A percentile compares a stretch with the other conserved stretches of the same genome.
Conservation (phyloP, 2,888 invertebrate species). For the Eristalis intricaria region DNA sequence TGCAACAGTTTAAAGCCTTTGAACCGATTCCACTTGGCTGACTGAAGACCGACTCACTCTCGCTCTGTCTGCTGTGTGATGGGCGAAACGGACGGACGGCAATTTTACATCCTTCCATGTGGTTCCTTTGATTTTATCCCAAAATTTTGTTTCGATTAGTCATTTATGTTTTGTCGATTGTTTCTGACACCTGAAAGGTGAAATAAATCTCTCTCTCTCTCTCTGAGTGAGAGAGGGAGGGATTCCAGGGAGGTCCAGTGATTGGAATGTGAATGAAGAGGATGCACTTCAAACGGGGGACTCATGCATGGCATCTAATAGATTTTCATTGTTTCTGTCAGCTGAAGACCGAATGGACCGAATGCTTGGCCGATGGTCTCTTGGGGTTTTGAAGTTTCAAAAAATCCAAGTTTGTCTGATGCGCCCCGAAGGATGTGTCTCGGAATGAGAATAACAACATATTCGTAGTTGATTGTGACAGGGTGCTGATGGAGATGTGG, state of each 20-base stretch:
- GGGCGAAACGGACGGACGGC: too few species aligned
- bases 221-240: not conserved
- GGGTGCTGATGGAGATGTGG: too few species aligned
- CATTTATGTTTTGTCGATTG: constrained; percentile 48
- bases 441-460: not conserved
- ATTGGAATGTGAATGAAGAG: constrained; percentile 3
- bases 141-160: constrained; percentile 44
- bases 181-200: constrained; percentile 61
- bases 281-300: constrained; percentile 16
- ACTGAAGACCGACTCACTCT: constrained; percentile 13
- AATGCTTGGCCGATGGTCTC: too few species aligned
- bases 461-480: too few species aligned
- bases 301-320: not conserved
- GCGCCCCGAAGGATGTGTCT: not conserved
- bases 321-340: constrained; percentile 5
- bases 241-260: not conserved
- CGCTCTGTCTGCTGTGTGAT: too few species aligned
- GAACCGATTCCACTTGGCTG: constrained; percentile 60
- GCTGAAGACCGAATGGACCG: not conserved
- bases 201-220: constrained; percentile 38
- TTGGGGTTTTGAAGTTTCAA: not conserved
- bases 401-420: not conserved
- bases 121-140: constrained; percentile 48
- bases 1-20: constrained; percentile 51
- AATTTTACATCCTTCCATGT: constrained; percentile 40